Evolutionary conservation across 2,888 invertebrate species (phyloP).

Genomic region (Cetonia aurata): DNA sequence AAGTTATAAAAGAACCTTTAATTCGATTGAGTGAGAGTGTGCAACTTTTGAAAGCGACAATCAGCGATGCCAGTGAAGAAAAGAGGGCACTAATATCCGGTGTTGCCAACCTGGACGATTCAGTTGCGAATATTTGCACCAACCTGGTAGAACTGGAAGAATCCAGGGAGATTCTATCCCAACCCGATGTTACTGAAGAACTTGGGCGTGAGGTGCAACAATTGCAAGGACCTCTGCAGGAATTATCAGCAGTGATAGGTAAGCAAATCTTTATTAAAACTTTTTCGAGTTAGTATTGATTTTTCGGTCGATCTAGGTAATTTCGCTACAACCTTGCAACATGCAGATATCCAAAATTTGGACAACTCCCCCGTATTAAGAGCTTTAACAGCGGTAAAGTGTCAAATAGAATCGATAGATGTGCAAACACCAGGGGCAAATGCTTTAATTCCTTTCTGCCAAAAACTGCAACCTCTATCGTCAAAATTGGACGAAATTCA

Average conservation of each 20-base stretch:
- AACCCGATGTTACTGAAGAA: slow-evolving; percentile 40
- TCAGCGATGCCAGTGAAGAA: slow-evolving; percentile 24
- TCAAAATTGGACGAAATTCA: slow-evolving; percentile 45
- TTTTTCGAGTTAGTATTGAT: neutral
- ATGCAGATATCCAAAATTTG: slow-evolving; percentile 40
- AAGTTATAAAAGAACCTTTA: slow-evolving; percentile 45
- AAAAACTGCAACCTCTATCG: slow-evolving; percentile 44
- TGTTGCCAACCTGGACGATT: slow-evolving; percentile 29
- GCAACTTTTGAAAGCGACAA: slow-evolving; percentile 7
- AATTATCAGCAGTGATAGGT: slow-evolving; percentile 45
- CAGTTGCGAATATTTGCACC: slow-evolving; percentile 31
- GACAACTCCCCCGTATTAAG: slow-evolving; percentile 34
- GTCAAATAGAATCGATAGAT: slow-evolving; percentile 30
- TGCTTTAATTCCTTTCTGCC: slow-evolving; percentile 24
- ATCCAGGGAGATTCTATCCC: slow-evolving; percentile 19
- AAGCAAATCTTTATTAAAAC: slow-evolving; percentile 7
- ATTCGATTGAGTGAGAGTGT: slow-evolving; percentile 30
- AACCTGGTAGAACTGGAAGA: slow-evolving; percentile 32
- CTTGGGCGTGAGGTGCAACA: slow-evolving; percentile 12
- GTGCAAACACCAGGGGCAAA: slow-evolving; percentile 17
- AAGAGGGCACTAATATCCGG: neutral
- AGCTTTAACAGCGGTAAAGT: slow-evolving; percentile 44
- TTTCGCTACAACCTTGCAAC: slow-evolving; percentile 34
- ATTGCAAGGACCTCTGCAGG: slow-evolving; percentile 44
- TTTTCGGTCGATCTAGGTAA: slow-evolving; percentile 27